Evolutionary conservation across 2,797 vertebrate species (phyloP), one percentile per base, ranked within the genome.

Genomic region (Girardinus metallicus): DNA sequence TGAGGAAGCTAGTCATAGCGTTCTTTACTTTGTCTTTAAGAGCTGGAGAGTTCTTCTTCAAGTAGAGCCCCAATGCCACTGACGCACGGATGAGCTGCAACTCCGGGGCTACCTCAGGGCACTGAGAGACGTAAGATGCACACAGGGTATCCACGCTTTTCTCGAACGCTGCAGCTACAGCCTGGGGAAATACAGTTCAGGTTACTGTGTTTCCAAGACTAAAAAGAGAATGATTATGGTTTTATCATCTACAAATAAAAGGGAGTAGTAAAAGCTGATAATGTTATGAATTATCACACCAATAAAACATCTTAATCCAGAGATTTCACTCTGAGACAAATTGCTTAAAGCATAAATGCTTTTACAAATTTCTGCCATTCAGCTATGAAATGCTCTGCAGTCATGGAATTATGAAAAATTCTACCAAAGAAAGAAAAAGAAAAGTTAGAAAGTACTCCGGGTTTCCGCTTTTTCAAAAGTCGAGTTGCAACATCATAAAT

Each of bases 41-140:
- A 4, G 93, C 82, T 6, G 95, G 95, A 23, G 9, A 89, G 0
- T 82, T 85, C n/a, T 90, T 93, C 29, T 86, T 93, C 9, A 94
- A 5, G 36, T 91, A 92, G 6, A 94, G 75, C 0, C 90, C 93
- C 0, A 96, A 23, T 0, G 91, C 79, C n/a, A 94, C 75, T 0
- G 94, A 85, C 0, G 88, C 93, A 11, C 1, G 86, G 76, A 96
- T 92, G 8, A 96, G 84, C 77, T 95, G 90, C 75, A 95, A 75
- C 83, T 96, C 96, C 41, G 88, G 53, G 41, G 70, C 80, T 41
- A 95, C 74, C 29, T 94, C 94, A 4, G 92, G 16, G 1, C 4
- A 23, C 77, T 88, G 76, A 29, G 36, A 1, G 11, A 57, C 80
- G 0, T 73, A 87, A 51, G 34, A 10, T 31, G 85, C 3, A 55